phyloP scores from a whole-genome alignment of 2,888 invertebrate genomes.

The Hypercompe scribonia region DNA sequence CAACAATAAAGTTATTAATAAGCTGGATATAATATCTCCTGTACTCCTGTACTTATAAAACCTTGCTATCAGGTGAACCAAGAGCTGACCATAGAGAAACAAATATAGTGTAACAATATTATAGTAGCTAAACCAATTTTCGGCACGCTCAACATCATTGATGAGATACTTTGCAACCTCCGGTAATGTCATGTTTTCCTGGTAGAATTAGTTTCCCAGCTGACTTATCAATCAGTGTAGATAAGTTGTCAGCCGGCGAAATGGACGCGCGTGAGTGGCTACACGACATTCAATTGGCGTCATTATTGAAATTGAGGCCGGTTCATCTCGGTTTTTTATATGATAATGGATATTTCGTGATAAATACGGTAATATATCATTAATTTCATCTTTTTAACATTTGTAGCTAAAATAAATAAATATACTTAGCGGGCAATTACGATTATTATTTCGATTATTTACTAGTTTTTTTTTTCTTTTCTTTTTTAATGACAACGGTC shows the following conservation, averaged over 20 bases:
- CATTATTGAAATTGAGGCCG: neutral
- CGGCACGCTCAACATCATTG: neutral
- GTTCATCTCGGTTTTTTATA: neutral
- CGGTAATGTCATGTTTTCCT: conserved; percentile 14
- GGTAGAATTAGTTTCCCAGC: conserved; percentile 23
- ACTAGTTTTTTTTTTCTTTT: too few relatives aligned
- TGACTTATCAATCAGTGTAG: conserved; percentile 21
- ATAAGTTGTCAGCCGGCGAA: neutral
- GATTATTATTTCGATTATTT: too few relatives aligned
- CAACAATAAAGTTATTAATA: neutral
- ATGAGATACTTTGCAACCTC: conserved; percentile 6
- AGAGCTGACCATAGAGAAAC: neutral
- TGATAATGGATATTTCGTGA: neutral
- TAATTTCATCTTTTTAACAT: too few relatives aligned
- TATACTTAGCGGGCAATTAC: too few relatives aligned
- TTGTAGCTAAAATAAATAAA: too few relatives aligned
- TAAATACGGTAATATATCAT: too few relatives aligned
- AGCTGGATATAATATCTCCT: neutral
- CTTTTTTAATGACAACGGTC: too few relatives aligned
- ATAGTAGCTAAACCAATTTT: neutral
- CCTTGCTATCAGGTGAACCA: neutral
- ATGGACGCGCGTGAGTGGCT: neutral
- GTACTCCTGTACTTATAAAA: too few relatives aligned
- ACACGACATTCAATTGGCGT: neutral
- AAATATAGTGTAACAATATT: neutral